Conservation (phyloP, 30 jellyfish, hydroid and myxozoan species). For the Catostylus mosaicus region DNA sequence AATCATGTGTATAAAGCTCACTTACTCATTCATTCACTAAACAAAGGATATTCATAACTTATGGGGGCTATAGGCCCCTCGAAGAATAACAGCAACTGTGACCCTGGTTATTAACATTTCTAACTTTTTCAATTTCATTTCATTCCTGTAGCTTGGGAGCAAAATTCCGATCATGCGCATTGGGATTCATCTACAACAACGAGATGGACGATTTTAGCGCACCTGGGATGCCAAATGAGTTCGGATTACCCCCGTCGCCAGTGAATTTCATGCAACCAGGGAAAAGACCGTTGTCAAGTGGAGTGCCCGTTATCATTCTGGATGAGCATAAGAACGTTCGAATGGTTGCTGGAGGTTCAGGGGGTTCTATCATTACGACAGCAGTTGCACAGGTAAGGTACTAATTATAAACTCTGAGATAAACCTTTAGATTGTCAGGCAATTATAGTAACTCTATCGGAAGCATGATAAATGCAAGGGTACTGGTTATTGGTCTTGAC, state of each 20-base stretch:
- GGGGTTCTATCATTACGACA: slow-evolving; percentile 98
- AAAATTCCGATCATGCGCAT: slow-evolving; percentile 90
- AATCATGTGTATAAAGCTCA: too few species aligned
- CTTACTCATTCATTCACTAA: too few species aligned
- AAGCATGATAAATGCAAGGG: too few species aligned
- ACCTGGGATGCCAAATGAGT: slow-evolving; percentile 94
- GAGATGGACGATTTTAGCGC: slow-evolving; percentile 99
- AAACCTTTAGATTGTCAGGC: neutral
- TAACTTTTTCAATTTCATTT: too few species aligned
- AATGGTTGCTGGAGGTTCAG: slow-evolving; percentile 99
- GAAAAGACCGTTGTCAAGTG: slow-evolving; percentile 96
- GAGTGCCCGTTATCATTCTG: slow-evolving; percentile 89
- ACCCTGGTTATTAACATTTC: too few species aligned
- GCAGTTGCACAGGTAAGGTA: slow-evolving; percentile 96
- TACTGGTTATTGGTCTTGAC: too few species aligned
- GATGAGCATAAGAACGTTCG: slow-evolving; percentile 83
- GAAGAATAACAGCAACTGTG: too few species aligned
- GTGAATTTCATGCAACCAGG: slow-evolving; percentile 85
- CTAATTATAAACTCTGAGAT: too few species aligned
- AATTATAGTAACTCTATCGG: neutral
- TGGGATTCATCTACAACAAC: slow-evolving; percentile 95
- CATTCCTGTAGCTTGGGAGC: slow-evolving; percentile 94
- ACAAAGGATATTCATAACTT: too few species aligned
- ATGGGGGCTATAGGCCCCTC: too few species aligned
- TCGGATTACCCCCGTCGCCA: slow-evolving; percentile 96